Evolutionary conservation across 2,113 vertebrate species (phyloP).

Genomic region (Pedetes capensis): DNA sequence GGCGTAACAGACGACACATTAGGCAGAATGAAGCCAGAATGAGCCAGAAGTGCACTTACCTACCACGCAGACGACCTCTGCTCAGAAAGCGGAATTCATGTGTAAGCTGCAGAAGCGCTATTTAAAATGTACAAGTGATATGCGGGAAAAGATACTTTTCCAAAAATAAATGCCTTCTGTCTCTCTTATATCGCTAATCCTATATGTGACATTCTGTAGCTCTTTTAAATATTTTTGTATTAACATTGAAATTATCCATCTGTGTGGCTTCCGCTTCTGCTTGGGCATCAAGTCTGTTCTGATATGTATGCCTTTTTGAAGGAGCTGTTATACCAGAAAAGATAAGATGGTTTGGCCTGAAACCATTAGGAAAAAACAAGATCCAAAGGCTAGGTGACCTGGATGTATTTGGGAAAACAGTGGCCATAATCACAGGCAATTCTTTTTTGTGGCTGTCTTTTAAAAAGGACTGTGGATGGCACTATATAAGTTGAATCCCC

Average conservation of each 20-base stretch:
- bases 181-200: slow-evolving; percentile 55
- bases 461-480: background rate
- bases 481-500: background rate
- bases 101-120: background rate
- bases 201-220: slow-evolving; percentile 43
- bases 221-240: slow-evolving; percentile 71
- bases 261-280: slow-evolving; percentile 63
- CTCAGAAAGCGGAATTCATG: background rate
- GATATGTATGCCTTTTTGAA: slow-evolving; percentile 39
- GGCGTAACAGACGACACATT: background rate
- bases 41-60: background rate
- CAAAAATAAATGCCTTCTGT: slow-evolving; percentile 38
- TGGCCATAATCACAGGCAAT: background rate
- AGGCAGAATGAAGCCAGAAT: background rate
- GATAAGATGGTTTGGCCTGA: slow-evolving; percentile 10
- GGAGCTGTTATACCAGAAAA: slow-evolving; percentile 28
- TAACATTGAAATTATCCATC: slow-evolving; percentile 63
- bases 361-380: background rate
- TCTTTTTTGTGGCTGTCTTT: background rate
- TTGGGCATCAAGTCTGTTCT: slow-evolving; percentile 51
- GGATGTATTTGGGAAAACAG: background rate
- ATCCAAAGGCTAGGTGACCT: background rate
- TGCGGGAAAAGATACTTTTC: slow-evolving; percentile 37
- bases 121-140: background rate
- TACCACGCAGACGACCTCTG: background rate